phyloP scores from a whole-genome alignment of 2,888 invertebrate species.

The Pantelozetes paolii region DNA sequence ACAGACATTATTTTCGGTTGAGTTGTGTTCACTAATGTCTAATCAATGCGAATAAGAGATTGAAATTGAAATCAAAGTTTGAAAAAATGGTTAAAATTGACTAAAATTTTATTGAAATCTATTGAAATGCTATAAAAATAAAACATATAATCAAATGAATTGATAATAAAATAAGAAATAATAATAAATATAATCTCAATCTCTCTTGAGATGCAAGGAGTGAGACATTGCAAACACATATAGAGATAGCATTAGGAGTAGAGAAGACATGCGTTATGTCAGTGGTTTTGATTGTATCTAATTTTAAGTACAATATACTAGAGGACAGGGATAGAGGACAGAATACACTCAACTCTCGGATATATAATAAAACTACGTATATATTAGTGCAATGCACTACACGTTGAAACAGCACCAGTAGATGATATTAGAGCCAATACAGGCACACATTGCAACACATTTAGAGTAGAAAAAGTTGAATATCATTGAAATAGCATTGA shows the following conservation, averaged over 20 bases:
- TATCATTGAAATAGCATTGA: conserved; percentile 4
- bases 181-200: conserved; percentile 13
- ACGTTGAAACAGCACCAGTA: not conserved
- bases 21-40: not conserved
- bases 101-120: not conserved
- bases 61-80: not conserved
- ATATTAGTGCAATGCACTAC: conserved; percentile 30
- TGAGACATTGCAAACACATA: not conserved
- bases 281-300: conserved; percentile 12
- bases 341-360: conserved; percentile 7
- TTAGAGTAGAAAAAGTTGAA: conserved; percentile 3
- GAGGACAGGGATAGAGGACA: not conserved
- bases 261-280: conserved; percentile 15
- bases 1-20: not conserved
- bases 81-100: not conserved
- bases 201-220: not conserved
- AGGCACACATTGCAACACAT: conserved; percentile 7
- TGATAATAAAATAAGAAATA: not conserved
- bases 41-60: not conserved
- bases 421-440: not conserved
- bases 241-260: not conserved
- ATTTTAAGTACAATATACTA: not conserved
- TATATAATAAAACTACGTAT: not conserved
- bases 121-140: not conserved
- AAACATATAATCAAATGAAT: not conserved